Conservation (phyloP, 2,113 vertebrate genomes). For the Pteronura brasiliensis region DNA sequence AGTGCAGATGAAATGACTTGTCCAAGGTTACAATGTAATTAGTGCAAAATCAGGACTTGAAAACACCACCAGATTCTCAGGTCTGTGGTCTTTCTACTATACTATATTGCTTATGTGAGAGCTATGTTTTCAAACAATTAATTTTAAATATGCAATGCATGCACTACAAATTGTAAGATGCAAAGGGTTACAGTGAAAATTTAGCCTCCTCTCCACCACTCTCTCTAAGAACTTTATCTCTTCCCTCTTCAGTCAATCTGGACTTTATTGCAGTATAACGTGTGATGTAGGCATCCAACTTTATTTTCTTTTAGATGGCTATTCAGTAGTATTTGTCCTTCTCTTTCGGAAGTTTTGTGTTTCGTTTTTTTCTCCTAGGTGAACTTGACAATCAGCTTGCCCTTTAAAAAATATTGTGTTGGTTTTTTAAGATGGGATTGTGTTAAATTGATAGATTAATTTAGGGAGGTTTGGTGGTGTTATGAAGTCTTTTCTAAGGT, state of each 20-base stretch:
- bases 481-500: background rate
- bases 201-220: background rate
- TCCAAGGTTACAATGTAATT: background rate
- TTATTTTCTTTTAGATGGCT: slow-evolving; percentile 22
- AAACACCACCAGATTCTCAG: background rate
- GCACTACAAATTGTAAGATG: background rate
- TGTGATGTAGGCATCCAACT: background rate
- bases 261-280: background rate
- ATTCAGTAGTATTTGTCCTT: background rate
- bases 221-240: background rate
- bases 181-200: background rate
- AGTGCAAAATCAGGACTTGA: background rate
- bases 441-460: background rate
- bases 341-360: background rate
- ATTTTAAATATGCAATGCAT: background rate
- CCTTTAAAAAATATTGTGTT: background rate
- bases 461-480: background rate
- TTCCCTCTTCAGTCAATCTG: background rate
- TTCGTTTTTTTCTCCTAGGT: background rate
- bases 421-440: background rate
- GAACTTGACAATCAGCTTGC: background rate
- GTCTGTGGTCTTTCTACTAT: background rate
- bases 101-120: background rate
- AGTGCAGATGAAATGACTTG: background rate
- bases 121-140: background rate